phyloP scores from a whole-genome alignment of 2,888 invertebrate genomes.

The Fissipunctia ypsillon region DNA sequence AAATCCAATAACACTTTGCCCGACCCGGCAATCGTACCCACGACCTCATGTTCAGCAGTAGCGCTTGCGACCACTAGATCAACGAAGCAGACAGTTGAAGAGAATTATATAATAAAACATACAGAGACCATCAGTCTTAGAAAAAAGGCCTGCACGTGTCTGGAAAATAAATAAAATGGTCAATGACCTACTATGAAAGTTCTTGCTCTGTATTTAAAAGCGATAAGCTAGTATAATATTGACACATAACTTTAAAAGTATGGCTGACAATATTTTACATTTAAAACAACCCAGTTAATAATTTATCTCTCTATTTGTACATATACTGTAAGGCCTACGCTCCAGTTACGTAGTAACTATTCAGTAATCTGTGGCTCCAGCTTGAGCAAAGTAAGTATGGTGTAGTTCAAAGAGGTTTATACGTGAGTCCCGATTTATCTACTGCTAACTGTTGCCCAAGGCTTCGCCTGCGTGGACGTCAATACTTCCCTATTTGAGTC shows the following conservation, averaged over 20 bases:
- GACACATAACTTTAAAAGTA: slow-evolving; percentile 40
- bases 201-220: slow-evolving; percentile 20
- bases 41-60: no score
- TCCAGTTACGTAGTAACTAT: no score
- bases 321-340: neutral
- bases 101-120: no score
- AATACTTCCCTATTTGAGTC: no score
- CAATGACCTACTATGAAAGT: slow-evolving; percentile 23
- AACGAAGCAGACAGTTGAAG: no score
- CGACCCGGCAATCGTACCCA: no score
- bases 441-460: no score
- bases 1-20: no score
- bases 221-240: slow-evolving; percentile 55
- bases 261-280: slow-evolving; percentile 4
- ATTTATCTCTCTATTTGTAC: slow-evolving; percentile 7
- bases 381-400: no score
- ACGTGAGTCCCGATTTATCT: neutral
- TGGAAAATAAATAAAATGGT: slow-evolving; percentile 10
- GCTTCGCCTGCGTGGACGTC: no score
- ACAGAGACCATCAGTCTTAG: neutral
- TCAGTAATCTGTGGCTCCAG: no score
- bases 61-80: no score
- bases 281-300: slow-evolving; percentile 21
- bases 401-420: neutral
- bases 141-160: neutral